Evolutionary conservation across 2,113 vertebrate genomes (phyloP), one percentile per base, ranked within the genome.

Genomic region (Cyanistes caeruleus): DNA sequence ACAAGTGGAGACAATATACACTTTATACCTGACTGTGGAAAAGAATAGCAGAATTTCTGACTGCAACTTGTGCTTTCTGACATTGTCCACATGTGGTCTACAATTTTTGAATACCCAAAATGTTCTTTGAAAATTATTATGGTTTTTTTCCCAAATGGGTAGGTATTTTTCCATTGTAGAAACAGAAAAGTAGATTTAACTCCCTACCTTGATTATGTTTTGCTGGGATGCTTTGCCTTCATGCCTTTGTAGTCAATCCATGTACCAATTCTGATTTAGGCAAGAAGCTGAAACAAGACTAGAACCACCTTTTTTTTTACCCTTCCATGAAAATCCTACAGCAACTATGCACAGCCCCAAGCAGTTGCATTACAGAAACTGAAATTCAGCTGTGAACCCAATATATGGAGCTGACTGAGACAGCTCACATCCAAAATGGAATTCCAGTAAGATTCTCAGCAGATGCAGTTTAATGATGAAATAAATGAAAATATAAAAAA

Each of bases 401-500:
- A 30, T 39, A 17, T 8, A 46, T 20, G 28, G n/a, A 65, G 7
- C 15, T 93, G 59, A 87, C 44, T 63, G 46, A 65, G 44, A 25
- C 12, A n/a, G 53, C 52, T 56, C 21, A 52, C 5, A 49, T 19
- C 9, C 41, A 58, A 31, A 82, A 49, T 39, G 48, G 41, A 87
- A 68, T 53, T 73, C 28, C 17, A 63, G 20, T n/a, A 55, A 63
- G 30, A 92, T 41, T 65, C 43, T 73, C 21, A 82, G 35, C 52
- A 87, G 84, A 70, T 43, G 19, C 5, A 62, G 25, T 65, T 91
- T 68, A 93, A 76, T 69, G 20, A 21, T 79, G n/a, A 87, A 91
- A 69, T 85, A 76, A 82, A 52, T 63, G 28, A 94, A 93, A 94
- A 79, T 85, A 88, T 31, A 74, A 90, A 39, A 85, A 85, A 80